These are phyloP conservation scores for Unio pictorum DNA, from an alignment of 2,888 invertebrate genomes.

Conservation along the genomic window DNA sequence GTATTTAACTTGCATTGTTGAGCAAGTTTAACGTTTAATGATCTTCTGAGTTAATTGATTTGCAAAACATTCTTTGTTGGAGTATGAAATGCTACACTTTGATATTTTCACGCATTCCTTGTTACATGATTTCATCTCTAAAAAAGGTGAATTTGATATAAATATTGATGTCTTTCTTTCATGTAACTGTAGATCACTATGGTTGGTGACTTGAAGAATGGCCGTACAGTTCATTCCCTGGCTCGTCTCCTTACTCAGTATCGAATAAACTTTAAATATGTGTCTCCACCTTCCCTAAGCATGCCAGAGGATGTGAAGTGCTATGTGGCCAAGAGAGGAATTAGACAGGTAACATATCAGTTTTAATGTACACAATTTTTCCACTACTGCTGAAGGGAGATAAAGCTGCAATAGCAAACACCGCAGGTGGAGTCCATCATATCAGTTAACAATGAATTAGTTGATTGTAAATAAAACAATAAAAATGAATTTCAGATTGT, in stretches of 20 bases:
- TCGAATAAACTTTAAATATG: conserved; percentile 92
- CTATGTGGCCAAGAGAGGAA: conserved; percentile 84
- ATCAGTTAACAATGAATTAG: background rate
- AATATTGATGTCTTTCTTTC: background rate
- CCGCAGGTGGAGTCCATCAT: background rate
- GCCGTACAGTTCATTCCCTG: conserved; percentile 97
- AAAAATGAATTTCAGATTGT: too few species aligned
- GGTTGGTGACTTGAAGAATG: conserved; percentile 98
- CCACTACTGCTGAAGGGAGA: too few species aligned
- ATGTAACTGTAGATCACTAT: conserved; percentile 82
- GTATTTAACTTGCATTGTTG: too few species aligned
- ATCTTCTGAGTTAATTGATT: too few species aligned
- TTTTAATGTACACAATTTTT: background rate
- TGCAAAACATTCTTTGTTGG: too few species aligned
- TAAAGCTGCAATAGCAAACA: too few species aligned
- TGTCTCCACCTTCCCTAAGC: conserved; percentile 87
- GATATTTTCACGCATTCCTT: background rate
- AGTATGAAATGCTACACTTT: too few species aligned
- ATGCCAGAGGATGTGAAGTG: conserved; percentile 92
- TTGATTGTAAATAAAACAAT: too few species aligned
- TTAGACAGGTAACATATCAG: conserved; percentile 77
- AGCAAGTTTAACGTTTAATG: too few species aligned
- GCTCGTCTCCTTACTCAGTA: conserved; percentile 94
- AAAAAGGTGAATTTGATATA: too few species aligned
- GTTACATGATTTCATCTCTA: too few species aligned